Evolutionary conservation across 2,797 vertebrate genomes (phyloP).

Genomic region (Bryconaethiops microstoma): DNA sequence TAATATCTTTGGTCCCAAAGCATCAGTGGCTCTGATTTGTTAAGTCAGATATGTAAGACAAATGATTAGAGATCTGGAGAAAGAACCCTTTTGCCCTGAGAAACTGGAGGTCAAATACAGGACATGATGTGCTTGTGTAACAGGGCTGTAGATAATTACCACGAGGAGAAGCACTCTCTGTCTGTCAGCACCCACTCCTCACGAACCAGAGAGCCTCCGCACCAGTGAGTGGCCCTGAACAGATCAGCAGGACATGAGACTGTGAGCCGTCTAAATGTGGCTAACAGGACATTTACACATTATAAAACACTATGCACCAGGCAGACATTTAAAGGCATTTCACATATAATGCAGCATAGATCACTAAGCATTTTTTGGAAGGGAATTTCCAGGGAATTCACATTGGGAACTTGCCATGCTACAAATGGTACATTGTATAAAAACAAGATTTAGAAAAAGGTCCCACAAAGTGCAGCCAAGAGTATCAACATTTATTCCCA

Average conservation of each 20-base stretch:
- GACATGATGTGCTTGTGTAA: constrained; percentile 36
- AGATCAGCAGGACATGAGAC: constrained; percentile 34
- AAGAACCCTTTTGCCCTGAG: constrained; percentile 36
- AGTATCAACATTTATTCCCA: constrained; percentile 24
- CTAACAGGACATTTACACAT: constrained; percentile 40
- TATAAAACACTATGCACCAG: constrained; percentile 44
- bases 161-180: constrained; percentile 93
- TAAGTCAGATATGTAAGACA: constrained; percentile 48
- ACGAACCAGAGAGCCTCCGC: constrained; percentile 92
- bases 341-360: constrained; percentile 18
- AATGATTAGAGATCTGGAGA: constrained; percentile 42
- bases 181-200: constrained; percentile 96
- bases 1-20: constrained; percentile 31
- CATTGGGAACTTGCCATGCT: background rate
- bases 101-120: constrained; percentile 44
- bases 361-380: constrained; percentile 16
- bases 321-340: constrained; percentile 28
- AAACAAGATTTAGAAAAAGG: constrained; percentile 34
- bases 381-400: constrained; percentile 26
- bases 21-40: constrained; percentile 53
- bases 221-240: constrained; percentile 89
- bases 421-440: constrained; percentile 20
- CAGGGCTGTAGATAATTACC: constrained; percentile 67
- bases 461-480: constrained; percentile 35
- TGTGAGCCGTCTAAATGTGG: constrained; percentile 29